Evolutionary conservation across 2,797 vertebrate genomes (phyloP).

Genomic region (Benthosema pterotum): DNA sequence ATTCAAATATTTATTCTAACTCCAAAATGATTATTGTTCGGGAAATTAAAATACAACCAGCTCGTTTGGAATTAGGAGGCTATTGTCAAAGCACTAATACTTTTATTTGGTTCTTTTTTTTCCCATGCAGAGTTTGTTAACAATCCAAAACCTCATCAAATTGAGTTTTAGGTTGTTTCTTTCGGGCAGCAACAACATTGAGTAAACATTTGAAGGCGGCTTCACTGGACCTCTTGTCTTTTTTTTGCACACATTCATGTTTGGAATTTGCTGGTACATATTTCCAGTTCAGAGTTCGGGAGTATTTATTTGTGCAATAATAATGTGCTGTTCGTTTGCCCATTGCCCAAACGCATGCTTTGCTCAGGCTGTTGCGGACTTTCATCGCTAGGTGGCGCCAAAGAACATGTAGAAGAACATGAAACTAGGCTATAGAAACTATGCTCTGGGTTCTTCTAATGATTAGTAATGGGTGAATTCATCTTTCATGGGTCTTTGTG

Average conservation of each 20-base stretch:
- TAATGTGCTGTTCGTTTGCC: not conserved
- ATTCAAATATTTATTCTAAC: too few relatives aligned
- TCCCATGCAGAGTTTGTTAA: too few relatives aligned
- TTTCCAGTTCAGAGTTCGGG: not conserved
- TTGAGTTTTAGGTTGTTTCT: too few relatives aligned
- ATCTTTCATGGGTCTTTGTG: not conserved
- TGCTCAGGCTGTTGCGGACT: not conserved
- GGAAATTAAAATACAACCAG: too few relatives aligned
- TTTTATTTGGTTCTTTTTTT: too few relatives aligned
- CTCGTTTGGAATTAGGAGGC: too few relatives aligned
- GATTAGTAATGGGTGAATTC: not conserved
- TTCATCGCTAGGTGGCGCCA: slow-evolving; percentile 46
- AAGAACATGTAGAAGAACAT: slow-evolving; percentile 25
- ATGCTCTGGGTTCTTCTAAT: not conserved
- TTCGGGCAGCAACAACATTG: too few relatives aligned
- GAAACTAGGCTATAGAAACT: not conserved
- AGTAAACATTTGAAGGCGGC: slow-evolving; percentile 28
- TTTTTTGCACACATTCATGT: slow-evolving; percentile 20
- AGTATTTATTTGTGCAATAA: not conserved
- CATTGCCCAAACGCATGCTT: too few relatives aligned
- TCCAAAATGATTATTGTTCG: too few relatives aligned
- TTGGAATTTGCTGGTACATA: slow-evolving; percentile 2
- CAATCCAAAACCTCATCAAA: too few relatives aligned
- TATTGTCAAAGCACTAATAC: too few relatives aligned
- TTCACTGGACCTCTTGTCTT: slow-evolving; percentile 19